These are phyloP conservation scores for Tretioscincus oriximinensis DNA, from an alignment of 2,113 vertebrate species.

Conservation along the genomic window DNA sequence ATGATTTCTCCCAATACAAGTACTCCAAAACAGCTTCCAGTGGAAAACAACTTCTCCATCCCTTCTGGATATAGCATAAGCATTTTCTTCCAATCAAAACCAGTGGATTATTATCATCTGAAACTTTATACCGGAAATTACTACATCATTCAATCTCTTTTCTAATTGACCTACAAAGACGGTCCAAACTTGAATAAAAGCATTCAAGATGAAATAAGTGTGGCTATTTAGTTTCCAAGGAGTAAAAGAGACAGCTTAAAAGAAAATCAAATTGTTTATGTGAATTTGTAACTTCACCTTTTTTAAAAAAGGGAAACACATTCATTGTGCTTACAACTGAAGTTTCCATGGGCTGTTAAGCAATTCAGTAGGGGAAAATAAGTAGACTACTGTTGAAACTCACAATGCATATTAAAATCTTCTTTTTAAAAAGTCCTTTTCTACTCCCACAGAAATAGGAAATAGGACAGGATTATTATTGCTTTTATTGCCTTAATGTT, in stretches of 20 bases:
- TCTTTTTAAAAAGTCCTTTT: neutral
- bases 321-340: neutral
- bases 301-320: neutral
- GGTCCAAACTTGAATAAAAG: slow-evolving; percentile 16
- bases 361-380: slow-evolving; percentile 10
- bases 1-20: no score
- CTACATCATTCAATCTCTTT: neutral
- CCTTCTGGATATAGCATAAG: no score
- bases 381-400: neutral
- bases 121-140: neutral
- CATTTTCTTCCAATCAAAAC: neutral
- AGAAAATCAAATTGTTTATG: slow-evolving; percentile 17
- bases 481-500: slow-evolving; percentile 26
- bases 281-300: neutral
- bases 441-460: slow-evolving; percentile 23
- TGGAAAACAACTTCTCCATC: no score
- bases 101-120: neutral
- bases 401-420: slow-evolving; percentile 11
- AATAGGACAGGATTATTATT: slow-evolving; percentile 18
- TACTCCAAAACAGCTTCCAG: no score
- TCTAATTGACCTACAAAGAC: slow-evolving; percentile 18
- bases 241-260: neutral
- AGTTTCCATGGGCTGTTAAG: neutral
- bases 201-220: slow-evolving; percentile 21
- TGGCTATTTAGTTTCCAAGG: neutral